Evolutionary conservation across 1,140 invertebrate species (phyloP).

Genomic region (Acromyrmex charruanus): DNA sequence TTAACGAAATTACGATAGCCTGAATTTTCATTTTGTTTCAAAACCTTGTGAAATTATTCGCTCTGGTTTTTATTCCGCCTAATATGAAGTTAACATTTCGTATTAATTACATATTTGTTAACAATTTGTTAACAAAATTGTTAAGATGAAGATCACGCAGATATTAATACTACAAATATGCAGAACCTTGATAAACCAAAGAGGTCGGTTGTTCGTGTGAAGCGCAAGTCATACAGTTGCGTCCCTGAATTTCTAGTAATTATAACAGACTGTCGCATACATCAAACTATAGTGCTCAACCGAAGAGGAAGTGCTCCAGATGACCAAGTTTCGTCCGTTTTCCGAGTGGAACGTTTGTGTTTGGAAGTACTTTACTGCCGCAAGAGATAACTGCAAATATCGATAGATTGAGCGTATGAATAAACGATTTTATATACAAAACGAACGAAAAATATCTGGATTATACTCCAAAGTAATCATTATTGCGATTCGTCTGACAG

Average conservation of each 20-base stretch:
- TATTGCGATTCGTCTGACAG: not conserved
- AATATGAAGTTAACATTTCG: not conserved
- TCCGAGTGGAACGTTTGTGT: slow-evolving; percentile 45
- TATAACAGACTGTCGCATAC: slow-evolving; percentile 46
- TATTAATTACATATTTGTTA: not conserved
- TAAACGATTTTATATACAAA: slow-evolving; percentile 15
- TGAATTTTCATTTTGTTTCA: not conserved
- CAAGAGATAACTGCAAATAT: slow-evolving; percentile 21
- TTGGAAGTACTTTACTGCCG: not conserved
- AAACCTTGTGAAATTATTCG: not conserved
- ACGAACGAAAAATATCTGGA: not conserved
- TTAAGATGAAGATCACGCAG: not conserved
- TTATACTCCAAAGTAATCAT: slow-evolving; percentile 1
- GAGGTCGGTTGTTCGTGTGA: slow-evolving; percentile 34
- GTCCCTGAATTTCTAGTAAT: slow-evolving; percentile 59
- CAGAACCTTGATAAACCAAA: slow-evolving; percentile 6
- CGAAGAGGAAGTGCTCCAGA: slow-evolving; percentile 47
- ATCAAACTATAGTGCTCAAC: slow-evolving; percentile 15
- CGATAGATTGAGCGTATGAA: slow-evolving; percentile 19
- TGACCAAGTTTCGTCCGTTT: slow-evolving; percentile 52
- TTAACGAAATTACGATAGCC: not conserved
- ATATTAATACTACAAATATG: not conserved
- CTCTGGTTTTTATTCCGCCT: not conserved
- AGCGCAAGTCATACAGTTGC: slow-evolving; percentile 16
- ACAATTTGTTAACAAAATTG: not conserved